These are phyloP conservation scores for Neotoma lepida DNA, from an alignment of 2,113 vertebrate genomes.

Conservation along the genomic window DNA sequence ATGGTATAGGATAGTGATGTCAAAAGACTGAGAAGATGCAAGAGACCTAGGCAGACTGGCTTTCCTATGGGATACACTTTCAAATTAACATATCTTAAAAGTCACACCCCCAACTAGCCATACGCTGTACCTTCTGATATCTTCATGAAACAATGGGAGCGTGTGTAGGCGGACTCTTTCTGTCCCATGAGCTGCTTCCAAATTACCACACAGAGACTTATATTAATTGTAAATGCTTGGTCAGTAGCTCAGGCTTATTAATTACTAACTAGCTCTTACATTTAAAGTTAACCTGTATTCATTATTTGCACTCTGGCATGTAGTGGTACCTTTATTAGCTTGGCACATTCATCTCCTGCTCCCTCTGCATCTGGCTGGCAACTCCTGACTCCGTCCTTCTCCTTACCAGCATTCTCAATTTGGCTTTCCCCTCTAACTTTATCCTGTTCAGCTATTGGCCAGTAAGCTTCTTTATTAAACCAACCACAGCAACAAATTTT, in stretches of 20 bases:
- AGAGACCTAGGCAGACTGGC: neutral
- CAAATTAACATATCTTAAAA: neutral
- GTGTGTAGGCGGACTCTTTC: neutral
- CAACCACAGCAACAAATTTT: no score
- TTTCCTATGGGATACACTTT: neutral
- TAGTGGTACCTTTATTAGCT: neutral
- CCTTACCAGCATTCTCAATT: no score
- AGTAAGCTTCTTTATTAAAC: no score
- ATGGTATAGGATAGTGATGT: neutral
- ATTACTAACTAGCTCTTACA: neutral
- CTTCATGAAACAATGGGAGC: neutral
- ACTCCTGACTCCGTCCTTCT: no score
- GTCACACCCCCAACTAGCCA: neutral
- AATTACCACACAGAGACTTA: neutral
- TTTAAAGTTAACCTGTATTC: neutral
- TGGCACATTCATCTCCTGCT: no score
- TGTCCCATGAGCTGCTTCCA: neutral
- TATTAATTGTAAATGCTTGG: neutral
- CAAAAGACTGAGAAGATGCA: neutral
- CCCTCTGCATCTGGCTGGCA: no score
- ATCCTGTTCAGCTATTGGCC: no score
- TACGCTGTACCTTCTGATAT: neutral
- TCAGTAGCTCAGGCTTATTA: neutral
- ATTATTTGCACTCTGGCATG: neutral
- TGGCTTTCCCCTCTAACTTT: no score